These are phyloP conservation scores for Limenitis arthemis DNA, from an alignment of 2,888 invertebrate genomes.

Conservation along the genomic window DNA sequence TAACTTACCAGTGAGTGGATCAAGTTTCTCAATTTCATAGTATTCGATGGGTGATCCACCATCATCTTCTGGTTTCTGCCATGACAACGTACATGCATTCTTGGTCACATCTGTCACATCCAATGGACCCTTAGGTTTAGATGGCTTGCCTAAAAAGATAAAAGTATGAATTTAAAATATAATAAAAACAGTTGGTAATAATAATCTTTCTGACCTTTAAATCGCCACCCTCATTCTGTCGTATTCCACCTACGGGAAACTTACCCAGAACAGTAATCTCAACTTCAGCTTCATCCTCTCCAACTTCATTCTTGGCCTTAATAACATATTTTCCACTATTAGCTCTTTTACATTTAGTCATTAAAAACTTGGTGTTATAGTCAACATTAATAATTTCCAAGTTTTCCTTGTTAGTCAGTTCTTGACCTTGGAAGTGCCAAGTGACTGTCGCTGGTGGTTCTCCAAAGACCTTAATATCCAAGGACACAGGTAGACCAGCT, in stretches of 20 bases:
- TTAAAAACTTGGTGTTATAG: conserved; percentile 92
- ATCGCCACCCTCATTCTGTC: background rate
- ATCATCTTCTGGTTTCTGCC: conserved; percentile 96
- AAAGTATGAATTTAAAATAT: background rate
- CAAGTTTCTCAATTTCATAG: conserved; percentile 96
- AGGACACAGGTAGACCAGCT: conserved; percentile 87
- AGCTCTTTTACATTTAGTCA: conserved; percentile 84
- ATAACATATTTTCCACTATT: conserved; percentile 92
- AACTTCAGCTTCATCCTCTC: conserved; percentile 92
- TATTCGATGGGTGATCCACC: conserved; percentile 95
- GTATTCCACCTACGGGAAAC: conserved; percentile 19
- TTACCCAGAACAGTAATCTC: conserved; percentile 86
- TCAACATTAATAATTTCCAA: conserved; percentile 87
- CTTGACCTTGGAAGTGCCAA: conserved; percentile 86
- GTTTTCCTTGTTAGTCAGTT: conserved; percentile 73
- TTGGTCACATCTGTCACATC: conserved; percentile 92
- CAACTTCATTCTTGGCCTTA: conserved; percentile 92
- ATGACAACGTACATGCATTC: conserved; percentile 91
- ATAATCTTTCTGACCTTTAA: too few species aligned
- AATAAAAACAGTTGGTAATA: too few species aligned
- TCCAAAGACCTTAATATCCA: conserved; percentile 92
- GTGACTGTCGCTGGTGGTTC: conserved; percentile 94
- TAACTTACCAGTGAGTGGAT: conserved; percentile 79
- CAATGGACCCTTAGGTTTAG: conserved; percentile 88
- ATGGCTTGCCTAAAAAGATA: conserved; percentile 74